Conservation (phyloP, 2,797 vertebrate genomes). For the Enteromius argenteus region DNA sequence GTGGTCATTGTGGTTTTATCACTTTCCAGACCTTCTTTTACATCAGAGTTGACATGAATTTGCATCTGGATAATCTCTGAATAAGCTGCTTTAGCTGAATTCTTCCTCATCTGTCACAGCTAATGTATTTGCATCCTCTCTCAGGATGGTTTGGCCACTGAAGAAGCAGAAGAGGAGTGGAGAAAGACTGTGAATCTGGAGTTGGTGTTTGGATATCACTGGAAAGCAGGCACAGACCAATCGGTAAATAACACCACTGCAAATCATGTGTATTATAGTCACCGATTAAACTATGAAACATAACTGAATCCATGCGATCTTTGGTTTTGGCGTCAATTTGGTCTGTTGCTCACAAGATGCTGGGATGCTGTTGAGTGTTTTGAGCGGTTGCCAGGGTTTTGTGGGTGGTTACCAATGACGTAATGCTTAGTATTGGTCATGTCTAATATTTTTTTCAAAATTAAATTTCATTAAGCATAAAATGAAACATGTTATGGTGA, state of each 20-base stretch:
- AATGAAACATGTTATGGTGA: not conserved
- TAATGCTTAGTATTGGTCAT: not conserved
- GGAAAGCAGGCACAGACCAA: constrained; percentile 89
- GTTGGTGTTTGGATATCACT: constrained; percentile 96
- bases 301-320: not conserved
- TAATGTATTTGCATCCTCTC: constrained; percentile 6
- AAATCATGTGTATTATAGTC: not conserved
- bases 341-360: not conserved
- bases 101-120: not conserved
- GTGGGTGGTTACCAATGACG: not conserved
- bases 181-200: constrained; percentile 79
- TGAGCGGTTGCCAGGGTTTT: not conserved
- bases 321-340: not conserved
- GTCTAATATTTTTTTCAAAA: not conserved
- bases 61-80: no score
- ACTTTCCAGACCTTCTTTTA: not conserved
- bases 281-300: not conserved
- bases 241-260: constrained; percentile 72
- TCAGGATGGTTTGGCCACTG: constrained; percentile 72
- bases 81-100: not conserved
- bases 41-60: not conserved
- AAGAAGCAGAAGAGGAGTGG: constrained; percentile 65
- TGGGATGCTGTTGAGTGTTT: not conserved
- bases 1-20: constrained; percentile 17
- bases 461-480: not conserved